A percentile compares a stretch with the other conserved stretches of the same genome.
Evolutionary conservation across 2,888 invertebrate genomes (phyloP).

Genomic region (Eulithis testata): DNA sequence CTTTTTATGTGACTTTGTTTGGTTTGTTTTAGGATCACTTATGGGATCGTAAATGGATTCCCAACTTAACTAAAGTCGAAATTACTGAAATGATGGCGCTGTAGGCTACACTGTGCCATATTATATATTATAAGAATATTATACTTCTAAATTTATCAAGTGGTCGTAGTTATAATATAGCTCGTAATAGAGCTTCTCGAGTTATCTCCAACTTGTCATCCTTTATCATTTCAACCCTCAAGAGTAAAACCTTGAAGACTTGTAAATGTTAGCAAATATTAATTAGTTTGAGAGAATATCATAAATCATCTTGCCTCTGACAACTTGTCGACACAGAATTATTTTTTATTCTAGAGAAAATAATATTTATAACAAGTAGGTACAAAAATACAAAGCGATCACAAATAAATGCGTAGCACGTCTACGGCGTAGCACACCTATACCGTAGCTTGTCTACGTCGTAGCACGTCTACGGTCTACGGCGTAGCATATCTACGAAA

Average conservation of each 20-base stretch:
- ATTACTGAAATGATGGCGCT: no score
- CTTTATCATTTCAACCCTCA: conserved; percentile 6
- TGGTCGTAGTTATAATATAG: no score
- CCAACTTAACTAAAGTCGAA: background rate
- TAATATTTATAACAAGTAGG: no score
- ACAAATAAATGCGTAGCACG: background rate
- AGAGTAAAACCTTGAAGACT: background rate
- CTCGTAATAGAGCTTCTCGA: background rate
- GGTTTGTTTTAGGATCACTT: background rate
- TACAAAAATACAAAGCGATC: no score
- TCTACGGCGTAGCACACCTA: conserved; percentile 11
- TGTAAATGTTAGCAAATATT: background rate
- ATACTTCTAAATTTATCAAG: no score
- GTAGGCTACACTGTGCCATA: no score
- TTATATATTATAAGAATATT: no score
- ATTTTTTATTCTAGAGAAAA: background rate
- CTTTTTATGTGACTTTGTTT: conserved; percentile 7
- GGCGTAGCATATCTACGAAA: no score
- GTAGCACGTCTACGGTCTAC: background rate
- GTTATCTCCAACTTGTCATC: conserved; percentile 2
- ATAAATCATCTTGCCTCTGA: background rate
- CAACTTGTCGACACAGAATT: background rate
- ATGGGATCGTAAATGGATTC: conserved; percentile 7
- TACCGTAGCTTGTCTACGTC: background rate
- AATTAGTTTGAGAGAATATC: background rate